Base-by-base conservation (phyloP, 2,888 invertebrate genomes). In the Aporophyla nigra region DNA sequence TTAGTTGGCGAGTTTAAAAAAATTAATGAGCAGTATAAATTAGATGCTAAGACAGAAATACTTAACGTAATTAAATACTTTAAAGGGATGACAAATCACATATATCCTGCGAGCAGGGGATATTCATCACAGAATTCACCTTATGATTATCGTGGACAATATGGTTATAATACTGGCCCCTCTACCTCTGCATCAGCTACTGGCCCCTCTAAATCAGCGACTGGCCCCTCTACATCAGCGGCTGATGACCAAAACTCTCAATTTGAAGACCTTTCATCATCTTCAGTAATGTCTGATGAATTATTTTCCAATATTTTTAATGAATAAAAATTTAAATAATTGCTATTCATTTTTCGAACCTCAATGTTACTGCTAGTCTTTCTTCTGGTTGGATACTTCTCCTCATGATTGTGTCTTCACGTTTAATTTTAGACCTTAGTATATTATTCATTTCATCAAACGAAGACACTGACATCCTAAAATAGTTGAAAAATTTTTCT, bases 41-140 rank as follows among this genome's bases (percentile, higher is more conserved):
- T 83, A 85, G 84, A 83, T 82, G 84, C 84, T 33, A 84, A 81
- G 85, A 82, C 80, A 71, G 86, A 86, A 88, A 86, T 87, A 82
- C 76, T 86, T 80, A 87, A 87, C 80, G 82, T 87, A 86, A 73
- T 87, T 1, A 86, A 86, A 87, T 83, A 88, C 84, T 85, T 87
- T 85, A 74, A 78, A 74, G 71, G 68, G 63, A 76, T 76, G 68
- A 63, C 73, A 72, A 72, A 72, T 84, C 80, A 84, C 84, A 83
- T 46, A 84, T 85, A 80, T 82, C 78, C 78, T 82, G 19, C 75
- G 58, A 73, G 58, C 59, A 73, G 69, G 67, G 80, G 78, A 79
- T 83, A 78, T 84, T 83, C 71, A 76, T 73, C 75, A 79, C 84
- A 80, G 27, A 12, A 69, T 70, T 71, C 51, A 53, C 1, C 21